Base-by-base conservation (phyloP, 2,113 vertebrate genomes). In the Phasianus colchicus region DNA sequence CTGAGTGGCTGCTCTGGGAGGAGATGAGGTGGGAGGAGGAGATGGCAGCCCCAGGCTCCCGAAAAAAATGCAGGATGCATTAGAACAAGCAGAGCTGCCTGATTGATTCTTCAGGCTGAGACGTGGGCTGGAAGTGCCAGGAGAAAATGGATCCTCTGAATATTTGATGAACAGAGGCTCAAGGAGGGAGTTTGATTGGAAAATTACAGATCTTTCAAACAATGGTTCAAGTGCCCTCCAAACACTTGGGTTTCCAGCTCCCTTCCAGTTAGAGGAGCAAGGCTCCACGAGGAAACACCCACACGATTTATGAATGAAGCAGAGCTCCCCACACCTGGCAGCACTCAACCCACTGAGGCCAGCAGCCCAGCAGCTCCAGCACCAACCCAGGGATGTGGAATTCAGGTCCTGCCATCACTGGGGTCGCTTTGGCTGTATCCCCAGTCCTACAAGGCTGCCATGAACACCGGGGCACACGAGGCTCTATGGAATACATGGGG, bases 141-240 rank as follows among this genome's bases (percentile, higher is more conserved):
- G 94, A 96, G 96, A 96, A 96, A 96, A 96, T 96, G 96, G 95
- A 96, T 89, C 87, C 96, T 89, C 94, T 96, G 95, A 96, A 96
- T 96, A 96, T 96, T 96, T 96, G 96, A 96, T 96, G 96, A 96
- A 93, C 77, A 3, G 92, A 93, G 94, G 95, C 92, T 95, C 34
- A n/a, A 87, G 96, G 95, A 96, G 87, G 86, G 92, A 95, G 92
- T 96, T 94, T 93, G 96, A 96, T 94, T 96, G 96, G 96, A 95
- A 96, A 96, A 96, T 96, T 96, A 95, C 95, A 94, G 91, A 93
- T 92, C 91, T 95, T 93, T 95, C 95, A 92, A 94, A 96, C 95
- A 96, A 94, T 92, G 89, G 94, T 70, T 92, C 89, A 58, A 92
- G 94, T 93, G 92, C 91, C 94, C 94, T 95, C 92, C 94, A 94